Evolutionary conservation across 2,797 vertebrate species (phyloP), one percentile per base, ranked within the genome.

Genomic region (Helarctos malayanus): DNA sequence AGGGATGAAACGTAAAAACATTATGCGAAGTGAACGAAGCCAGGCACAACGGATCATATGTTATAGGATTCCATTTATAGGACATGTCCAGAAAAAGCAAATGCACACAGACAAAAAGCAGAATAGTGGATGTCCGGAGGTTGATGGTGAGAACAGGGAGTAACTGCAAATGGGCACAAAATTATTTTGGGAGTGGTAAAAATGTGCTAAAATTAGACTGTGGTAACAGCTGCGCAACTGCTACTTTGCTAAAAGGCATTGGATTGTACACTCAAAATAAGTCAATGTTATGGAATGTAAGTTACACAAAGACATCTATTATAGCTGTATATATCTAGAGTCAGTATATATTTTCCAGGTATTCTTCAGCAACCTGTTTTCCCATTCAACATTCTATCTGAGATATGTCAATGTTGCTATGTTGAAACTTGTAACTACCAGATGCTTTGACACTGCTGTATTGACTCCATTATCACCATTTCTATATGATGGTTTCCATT

Each of bases 121-220:
- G 57, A 76, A 47, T 61, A 56, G 21, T 47, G 19, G 52, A 65
- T 25, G 18, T 15, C 54, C 82, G 38, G 57, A 73, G 49, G 12
- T 14, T 87, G 69, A 38, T 5, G 23, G 38, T 79, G 38, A 94
- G 69, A 85, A 61, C 8, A 94, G 21, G 16, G 49, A 88, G 7
- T 25, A 14, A 68, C 16, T 73, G 6, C 54, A 76, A 82, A 59
- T 54, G 19, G 45, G 52, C 35, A 68, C 25, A 82, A 54, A 71
- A 86, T 84, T 65, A 45, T 76, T 52, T 35, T 45, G 63, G 27
- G 61, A 75, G 65, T 47, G 16, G 49, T 89, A 89, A 83, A 57
- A 73, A 73, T 81, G 65, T 35, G 79, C 71, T 84, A 83, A 85
- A 92, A 79, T 56, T n/a, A 89, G 63, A 84, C 21, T 73, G 5